Evolutionary conservation across 2,888 invertebrate species (phyloP).

Genomic region (Cephus spinipes): DNA sequence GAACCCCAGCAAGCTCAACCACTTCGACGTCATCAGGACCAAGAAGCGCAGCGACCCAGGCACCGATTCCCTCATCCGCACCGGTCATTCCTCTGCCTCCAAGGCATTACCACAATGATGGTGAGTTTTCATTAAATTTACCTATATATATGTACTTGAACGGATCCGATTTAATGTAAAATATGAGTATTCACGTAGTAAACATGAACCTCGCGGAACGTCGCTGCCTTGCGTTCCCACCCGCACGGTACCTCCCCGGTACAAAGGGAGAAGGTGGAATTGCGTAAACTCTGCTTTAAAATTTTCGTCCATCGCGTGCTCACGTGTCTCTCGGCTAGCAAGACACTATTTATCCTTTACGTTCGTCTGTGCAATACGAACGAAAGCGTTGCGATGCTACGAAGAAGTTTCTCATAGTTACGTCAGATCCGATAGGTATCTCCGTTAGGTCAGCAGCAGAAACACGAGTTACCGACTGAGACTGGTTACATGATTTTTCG

Average conservation of each 20-base stretch:
- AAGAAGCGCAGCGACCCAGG: slow-evolving; percentile 28
- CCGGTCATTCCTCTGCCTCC: slow-evolving; percentile 43
- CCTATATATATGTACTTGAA: rapidly evolving
- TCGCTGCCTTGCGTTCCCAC: too few relatives aligned
- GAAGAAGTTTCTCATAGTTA: slow-evolving; percentile 60
- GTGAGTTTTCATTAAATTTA: slow-evolving; percentile 41
- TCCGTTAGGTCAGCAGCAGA: slow-evolving; percentile 21
- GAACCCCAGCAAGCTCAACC: slow-evolving; percentile 60
- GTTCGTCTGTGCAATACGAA: slow-evolving; percentile 40
- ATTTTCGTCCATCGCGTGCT: background rate
- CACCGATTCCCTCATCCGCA: slow-evolving; percentile 31
- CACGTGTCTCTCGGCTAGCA: background rate
- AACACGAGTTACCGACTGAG: background rate
- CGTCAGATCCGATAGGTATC: slow-evolving; percentile 56
- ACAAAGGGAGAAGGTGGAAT: background rate
- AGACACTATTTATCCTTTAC: background rate
- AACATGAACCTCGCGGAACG: background rate
- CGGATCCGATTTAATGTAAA: background rate
- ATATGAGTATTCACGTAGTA: background rate
- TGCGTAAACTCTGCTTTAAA: background rate
- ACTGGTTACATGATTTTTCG: background rate
- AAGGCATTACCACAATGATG: slow-evolving; percentile 60
- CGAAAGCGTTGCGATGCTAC: slow-evolving; percentile 54
- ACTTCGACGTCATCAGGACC: slow-evolving; percentile 51
- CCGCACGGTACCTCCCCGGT: background rate